Conservation (phyloP, 2,888 invertebrate species). For the Cybosia mesomella region DNA sequence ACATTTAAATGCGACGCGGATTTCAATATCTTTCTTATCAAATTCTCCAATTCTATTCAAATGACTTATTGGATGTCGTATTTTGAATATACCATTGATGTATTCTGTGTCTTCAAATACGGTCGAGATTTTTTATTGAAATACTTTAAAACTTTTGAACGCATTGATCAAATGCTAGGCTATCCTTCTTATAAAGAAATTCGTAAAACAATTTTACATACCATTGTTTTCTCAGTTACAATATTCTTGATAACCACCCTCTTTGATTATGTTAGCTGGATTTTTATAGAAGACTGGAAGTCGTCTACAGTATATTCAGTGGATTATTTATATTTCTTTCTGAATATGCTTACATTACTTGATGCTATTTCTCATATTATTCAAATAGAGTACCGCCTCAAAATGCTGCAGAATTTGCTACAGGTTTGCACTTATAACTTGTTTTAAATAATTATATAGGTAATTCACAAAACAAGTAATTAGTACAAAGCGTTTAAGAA, state of each 20-base stretch:
- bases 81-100: conserved; percentile 44
- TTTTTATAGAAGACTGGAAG: conserved; percentile 22
- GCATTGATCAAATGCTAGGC: conserved; percentile 21
- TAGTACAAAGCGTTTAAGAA: too few species aligned
- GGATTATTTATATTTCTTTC: conserved; percentile 48
- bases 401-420: conserved; percentile 23
- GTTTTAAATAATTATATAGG: too few species aligned
- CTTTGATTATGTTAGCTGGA: conserved; percentile 11
- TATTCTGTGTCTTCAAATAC: conserved; percentile 43
- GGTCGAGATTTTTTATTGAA: conserved; percentile 24
- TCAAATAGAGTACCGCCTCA: conserved; percentile 49
- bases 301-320: conserved; percentile 24
- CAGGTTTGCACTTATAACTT: background rate
- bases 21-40: conserved; percentile 8
- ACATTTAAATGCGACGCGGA: conserved; percentile 4
- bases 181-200: conserved; percentile 11
- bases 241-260: background rate
- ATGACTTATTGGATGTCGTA: conserved; percentile 40
- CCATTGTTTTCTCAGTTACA: background rate
- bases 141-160: conserved; percentile 19
- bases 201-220: conserved; percentile 1
- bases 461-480: too few species aligned
- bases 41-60: conserved; percentile 38
- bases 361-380: conserved; percentile 45
- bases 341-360: conserved; percentile 40